phyloP scores from a whole-genome alignment of 2,888 invertebrate species.

The Lacanobia oleracea region DNA sequence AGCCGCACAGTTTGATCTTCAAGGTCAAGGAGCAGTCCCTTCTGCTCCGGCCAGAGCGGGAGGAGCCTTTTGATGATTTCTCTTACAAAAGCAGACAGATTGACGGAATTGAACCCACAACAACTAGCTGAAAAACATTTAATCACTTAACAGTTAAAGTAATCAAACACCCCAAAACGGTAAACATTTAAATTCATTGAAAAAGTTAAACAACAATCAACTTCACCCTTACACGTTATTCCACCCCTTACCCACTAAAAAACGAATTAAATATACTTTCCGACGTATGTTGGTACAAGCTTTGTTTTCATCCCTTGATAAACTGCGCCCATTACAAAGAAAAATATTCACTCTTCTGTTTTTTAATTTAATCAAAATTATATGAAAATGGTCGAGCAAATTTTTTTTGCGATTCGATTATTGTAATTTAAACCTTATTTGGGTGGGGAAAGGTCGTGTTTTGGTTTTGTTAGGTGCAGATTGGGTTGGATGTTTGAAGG shows the following conservation, averaged over 20 bases:
- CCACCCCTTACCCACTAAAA: slow-evolving; percentile 38
- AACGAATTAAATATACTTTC: slow-evolving; percentile 44
- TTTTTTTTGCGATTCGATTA: background rate
- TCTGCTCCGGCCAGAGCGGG: too few species aligned
- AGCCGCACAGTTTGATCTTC: too few species aligned
- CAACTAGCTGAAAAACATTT: background rate
- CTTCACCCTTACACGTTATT: slow-evolving; percentile 31
- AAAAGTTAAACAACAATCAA: slow-evolving; percentile 43
- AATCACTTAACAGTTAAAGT: background rate
- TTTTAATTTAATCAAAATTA: slow-evolving; percentile 74
- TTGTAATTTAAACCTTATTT: slow-evolving; percentile 27
- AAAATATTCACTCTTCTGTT: slow-evolving; percentile 65
- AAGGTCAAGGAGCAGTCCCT: too few species aligned
- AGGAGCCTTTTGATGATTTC: too few species aligned
- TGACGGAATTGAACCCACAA: background rate
- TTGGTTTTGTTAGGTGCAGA: slow-evolving; percentile 20
- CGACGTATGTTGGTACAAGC: slow-evolving; percentile 40
- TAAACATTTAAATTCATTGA: slow-evolving; percentile 34
- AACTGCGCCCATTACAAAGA: slow-evolving; percentile 65
- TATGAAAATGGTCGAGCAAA: slow-evolving; percentile 62
- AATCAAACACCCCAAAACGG: slow-evolving; percentile 25
- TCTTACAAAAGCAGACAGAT: too few species aligned
- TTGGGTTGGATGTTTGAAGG: slow-evolving; percentile 47
- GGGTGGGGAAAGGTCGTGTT: slow-evolving; percentile 23
- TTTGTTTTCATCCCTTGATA: slow-evolving; percentile 54